Conservation (phyloP, 2,888 invertebrate genomes). For the Exephanes ischioxanthus region DNA sequence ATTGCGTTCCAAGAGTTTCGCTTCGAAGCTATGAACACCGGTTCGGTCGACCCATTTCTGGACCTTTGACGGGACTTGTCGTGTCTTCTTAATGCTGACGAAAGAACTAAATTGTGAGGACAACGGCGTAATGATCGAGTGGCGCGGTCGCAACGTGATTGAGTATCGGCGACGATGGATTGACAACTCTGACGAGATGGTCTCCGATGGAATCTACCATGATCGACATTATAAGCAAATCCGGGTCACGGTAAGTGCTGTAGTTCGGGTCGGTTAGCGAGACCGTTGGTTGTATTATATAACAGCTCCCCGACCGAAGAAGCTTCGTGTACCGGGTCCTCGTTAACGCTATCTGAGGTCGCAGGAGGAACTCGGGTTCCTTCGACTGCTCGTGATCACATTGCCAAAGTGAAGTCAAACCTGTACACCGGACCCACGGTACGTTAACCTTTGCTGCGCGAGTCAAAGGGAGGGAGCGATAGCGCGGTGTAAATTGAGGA, state of each 20-base stretch:
- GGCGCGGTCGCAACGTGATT: neutral
- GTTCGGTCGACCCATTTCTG: neutral
- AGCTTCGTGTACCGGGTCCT: constrained; percentile 19
- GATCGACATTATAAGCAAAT: constrained; percentile 10
- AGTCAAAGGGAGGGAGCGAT: neutral
- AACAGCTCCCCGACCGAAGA: neutral
- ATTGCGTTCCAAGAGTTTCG: neutral
- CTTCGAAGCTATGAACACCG: neutral
- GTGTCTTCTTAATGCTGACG: neutral
- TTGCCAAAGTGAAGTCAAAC: constrained; percentile 41
- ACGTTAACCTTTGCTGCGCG: neutral
- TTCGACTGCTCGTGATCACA: constrained; percentile 51
- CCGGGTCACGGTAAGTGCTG: constrained; percentile 9
- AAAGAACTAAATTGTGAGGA: neutral
- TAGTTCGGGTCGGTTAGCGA: constrained; percentile 31
- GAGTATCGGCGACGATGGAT: neutral
- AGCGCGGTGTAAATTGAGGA: constrained; percentile 14
- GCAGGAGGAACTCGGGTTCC: constrained; percentile 11
- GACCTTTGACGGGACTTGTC: neutral
- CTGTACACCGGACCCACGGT: neutral
- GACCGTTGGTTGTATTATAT: constrained; percentile 11
- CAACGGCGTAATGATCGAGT: neutral
- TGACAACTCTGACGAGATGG: neutral
- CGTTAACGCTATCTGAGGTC: constrained; percentile 41
- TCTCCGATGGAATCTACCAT: neutral